A percentile compares a stretch with the other conserved stretches of the same genome.
These are phyloP conservation scores for Gryllus longicercus DNA, from an alignment of 2,888 invertebrate genomes.

Conservation along the genomic window DNA sequence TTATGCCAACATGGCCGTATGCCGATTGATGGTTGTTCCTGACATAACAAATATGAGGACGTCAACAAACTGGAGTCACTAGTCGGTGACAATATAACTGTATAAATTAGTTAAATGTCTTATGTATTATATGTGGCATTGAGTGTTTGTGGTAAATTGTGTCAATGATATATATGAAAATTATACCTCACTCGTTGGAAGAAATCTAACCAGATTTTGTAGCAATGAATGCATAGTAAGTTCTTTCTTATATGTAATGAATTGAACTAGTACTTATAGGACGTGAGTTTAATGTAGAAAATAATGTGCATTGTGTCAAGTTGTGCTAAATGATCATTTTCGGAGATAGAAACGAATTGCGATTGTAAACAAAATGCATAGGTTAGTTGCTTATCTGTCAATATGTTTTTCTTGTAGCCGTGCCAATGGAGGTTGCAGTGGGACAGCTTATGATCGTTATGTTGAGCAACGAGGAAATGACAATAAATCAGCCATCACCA, in stretches of 20 bases:
- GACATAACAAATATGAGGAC: neutral
- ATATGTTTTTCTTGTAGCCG: constrained; percentile 27
- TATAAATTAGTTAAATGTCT: neutral
- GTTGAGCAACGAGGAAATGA: constrained; percentile 49
- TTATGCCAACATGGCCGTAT: neutral
- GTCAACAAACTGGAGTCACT: neutral
- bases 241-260: neutral
- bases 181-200: neutral
- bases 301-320: too few species aligned
- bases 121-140: neutral
- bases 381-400: neutral
- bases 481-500: constrained; percentile 51
- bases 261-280: too few species aligned
- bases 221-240: constrained; percentile 10
- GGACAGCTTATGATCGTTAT: constrained; percentile 52
- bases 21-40: neutral
- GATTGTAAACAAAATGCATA: too few species aligned
- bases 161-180: neutral
- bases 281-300: too few species aligned
- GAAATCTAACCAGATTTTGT: neutral
- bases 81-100: neutral
- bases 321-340: too few species aligned
- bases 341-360: too few species aligned
- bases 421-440: constrained; percentile 40
- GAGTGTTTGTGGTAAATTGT: neutral